Percentiles rank a stretch among this genome's conserved stretches.
These are phyloP conservation scores for Drosophila parthenogenetica DNA, from an alignment of 2,888 invertebrate genomes.

Conservation along the genomic window DNA sequence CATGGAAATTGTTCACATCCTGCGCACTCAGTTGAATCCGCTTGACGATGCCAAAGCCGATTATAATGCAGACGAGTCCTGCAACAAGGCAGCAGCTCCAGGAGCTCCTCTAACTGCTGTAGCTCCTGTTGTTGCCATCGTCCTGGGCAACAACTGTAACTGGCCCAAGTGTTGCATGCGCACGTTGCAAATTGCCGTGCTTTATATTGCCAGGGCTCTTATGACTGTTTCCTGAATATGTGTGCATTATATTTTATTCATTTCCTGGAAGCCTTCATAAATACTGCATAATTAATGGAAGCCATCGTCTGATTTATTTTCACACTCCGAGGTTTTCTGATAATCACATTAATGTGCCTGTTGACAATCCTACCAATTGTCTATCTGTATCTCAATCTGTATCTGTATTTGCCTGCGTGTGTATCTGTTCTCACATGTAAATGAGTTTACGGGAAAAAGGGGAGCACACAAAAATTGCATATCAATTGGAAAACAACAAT, in stretches of 20 bases:
- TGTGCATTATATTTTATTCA: slow-evolving; percentile 62
- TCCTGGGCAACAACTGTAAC: slow-evolving; percentile 17
- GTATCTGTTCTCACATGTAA: slow-evolving; percentile 8
- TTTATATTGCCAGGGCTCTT: slow-evolving; percentile 8
- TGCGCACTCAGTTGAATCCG: slow-evolving; percentile 36
- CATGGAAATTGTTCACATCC: slow-evolving; percentile 60
- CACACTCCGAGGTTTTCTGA: background rate
- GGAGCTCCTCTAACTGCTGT: slow-evolving; percentile 1
- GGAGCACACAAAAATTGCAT: slow-evolving; percentile 47
- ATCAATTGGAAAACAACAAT: slow-evolving; percentile 60
- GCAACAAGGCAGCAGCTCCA: slow-evolving; percentile 3
- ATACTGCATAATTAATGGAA: slow-evolving; percentile 33
- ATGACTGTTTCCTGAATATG: slow-evolving; percentile 38
- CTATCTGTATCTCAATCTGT: background rate
- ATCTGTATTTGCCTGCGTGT: background rate
- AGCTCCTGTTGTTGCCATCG: slow-evolving; percentile 36
- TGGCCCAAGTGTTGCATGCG: slow-evolving; percentile 5
- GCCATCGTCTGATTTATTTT: slow-evolving; percentile 15
- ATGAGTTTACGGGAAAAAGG: slow-evolving; percentile 1
- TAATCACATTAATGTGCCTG: slow-evolving; percentile 38
- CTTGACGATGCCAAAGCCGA: slow-evolving; percentile 54
- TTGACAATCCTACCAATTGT: slow-evolving; percentile 29
- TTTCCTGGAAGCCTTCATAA: slow-evolving; percentile 43
- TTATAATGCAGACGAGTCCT: slow-evolving; percentile 36
- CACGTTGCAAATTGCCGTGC: slow-evolving; percentile 25